These are phyloP conservation scores for Hetaerina americana DNA, from an alignment of 1,140 invertebrate genomes.

Conservation along the genomic window DNA sequence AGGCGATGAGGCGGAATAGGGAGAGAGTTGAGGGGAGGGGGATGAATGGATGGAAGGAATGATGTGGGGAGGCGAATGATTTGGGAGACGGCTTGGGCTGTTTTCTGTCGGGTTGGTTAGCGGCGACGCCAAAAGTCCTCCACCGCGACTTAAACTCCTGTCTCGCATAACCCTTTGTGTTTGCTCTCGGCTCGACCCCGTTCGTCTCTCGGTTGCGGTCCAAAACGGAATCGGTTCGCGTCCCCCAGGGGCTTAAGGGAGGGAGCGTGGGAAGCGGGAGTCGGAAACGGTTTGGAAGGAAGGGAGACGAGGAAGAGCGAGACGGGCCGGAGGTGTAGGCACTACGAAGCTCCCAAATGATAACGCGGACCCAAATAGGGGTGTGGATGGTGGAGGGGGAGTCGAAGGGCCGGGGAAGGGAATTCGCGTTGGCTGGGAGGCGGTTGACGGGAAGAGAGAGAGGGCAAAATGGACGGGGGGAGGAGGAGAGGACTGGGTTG, in stretches of 20 bases:
- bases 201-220: not conserved
- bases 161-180: not conserved
- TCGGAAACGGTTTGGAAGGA: not conserved
- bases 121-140: not conserved
- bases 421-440: too few relatives aligned
- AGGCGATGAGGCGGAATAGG: not conserved
- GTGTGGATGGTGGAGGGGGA: too few relatives aligned
- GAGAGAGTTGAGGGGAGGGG: not conserved
- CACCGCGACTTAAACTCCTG: not conserved
- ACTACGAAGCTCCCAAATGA: too few relatives aligned
- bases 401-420: too few relatives aligned
- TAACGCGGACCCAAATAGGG: too few relatives aligned
- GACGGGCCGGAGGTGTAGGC: too few relatives aligned
- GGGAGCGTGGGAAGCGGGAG: not conserved
- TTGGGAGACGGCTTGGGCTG: not conserved
- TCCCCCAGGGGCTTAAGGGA: not conserved
- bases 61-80: not conserved
- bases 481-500: too few relatives aligned
- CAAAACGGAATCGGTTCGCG: not conserved
- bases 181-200: not conserved
- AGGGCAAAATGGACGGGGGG: too few relatives aligned
- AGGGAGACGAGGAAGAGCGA: not conserved
- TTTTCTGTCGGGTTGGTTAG: not conserved
- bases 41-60: not conserved
- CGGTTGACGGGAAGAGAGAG: too few relatives aligned